phyloP scores from a whole-genome alignment of 2,797 vertebrate genomes.

The Naso thynnoides region DNA sequence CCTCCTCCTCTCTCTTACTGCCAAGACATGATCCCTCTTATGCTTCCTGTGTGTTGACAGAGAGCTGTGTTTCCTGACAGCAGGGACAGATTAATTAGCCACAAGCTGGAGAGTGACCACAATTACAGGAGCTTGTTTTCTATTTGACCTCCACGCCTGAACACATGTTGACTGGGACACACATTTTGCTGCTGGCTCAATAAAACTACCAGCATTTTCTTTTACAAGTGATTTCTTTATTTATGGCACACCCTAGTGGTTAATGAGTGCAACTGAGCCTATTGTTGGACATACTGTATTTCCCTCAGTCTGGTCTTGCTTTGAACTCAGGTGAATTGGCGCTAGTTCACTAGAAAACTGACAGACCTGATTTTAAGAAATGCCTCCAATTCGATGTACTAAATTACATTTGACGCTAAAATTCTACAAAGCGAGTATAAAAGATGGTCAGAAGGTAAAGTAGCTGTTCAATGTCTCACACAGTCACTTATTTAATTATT shows the following conservation, averaged over 20 bases:
- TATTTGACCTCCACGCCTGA: slow-evolving; percentile 5
- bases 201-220: background rate
- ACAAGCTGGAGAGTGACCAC: slow-evolving; percentile 15
- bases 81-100: slow-evolving; percentile 21
- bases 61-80: slow-evolving; percentile 18
- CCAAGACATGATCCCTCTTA: slow-evolving; percentile 20
- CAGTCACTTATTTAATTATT: background rate
- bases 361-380: background rate
- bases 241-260: slow-evolving; percentile 51
- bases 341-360: background rate
- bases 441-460: background rate
- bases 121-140: slow-evolving; percentile 27
- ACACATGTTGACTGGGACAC: slow-evolving; percentile 23
- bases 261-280: background rate
- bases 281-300: background rate
- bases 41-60: slow-evolving; percentile 9
- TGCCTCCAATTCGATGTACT: background rate
- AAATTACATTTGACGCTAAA: background rate
- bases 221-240: slow-evolving; percentile 35
- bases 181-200: background rate
- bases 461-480: background rate
- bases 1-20: slow-evolving; percentile 1
- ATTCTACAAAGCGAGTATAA: background rate
- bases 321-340: background rate
- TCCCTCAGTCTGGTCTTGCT: background rate